Evolutionary conservation across 2,888 invertebrate genomes (phyloP).

Genomic region (Agrilus cyanescens): DNA sequence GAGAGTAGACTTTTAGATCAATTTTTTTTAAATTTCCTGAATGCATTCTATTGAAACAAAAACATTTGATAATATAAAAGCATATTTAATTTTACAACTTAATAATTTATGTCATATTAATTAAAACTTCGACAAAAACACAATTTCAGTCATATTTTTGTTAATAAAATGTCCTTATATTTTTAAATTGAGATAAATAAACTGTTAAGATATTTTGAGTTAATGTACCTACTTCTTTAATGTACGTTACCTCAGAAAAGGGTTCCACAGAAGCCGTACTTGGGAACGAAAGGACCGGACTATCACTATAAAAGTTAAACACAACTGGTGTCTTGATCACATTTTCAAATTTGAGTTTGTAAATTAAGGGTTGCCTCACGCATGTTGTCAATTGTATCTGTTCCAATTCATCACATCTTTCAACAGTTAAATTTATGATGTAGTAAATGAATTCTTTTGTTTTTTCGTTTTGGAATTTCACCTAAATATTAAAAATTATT

Average conservation of each 20-base stretch:
- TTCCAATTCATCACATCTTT: slow-evolving; percentile 24
- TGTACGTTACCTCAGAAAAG: slow-evolving; percentile 24
- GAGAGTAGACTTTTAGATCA: too few species aligned
- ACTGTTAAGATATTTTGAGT: too few species aligned
- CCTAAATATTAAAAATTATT: slow-evolving; percentile 18
- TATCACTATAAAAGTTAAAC: slow-evolving; percentile 21
- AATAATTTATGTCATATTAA: too few species aligned
- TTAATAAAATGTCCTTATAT: too few species aligned
- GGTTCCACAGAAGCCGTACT: slow-evolving; percentile 20
- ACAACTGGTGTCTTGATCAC: slow-evolving; percentile 26
- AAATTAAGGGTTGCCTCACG: slow-evolving; percentile 22
- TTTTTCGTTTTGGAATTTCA: slow-evolving; percentile 28
- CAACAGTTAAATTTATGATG: slow-evolving; percentile 26
- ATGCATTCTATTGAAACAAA: too few species aligned
- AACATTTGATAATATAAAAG: too few species aligned
- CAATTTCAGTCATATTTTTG: too few species aligned
- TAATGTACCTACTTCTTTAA: not conserved
- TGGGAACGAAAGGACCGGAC: slow-evolving; percentile 19
- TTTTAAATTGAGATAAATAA: too few species aligned
- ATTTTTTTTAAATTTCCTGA: too few species aligned
- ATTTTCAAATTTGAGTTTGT: slow-evolving; percentile 28
- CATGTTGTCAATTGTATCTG: slow-evolving; percentile 26
- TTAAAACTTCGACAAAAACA: too few species aligned
- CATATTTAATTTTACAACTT: too few species aligned
- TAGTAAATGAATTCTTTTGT: slow-evolving; percentile 31